Percentiles rank a stretch among this genome's conserved stretches.
phyloP scores from a whole-genome alignment of 2,797 vertebrate genomes.

The Gallinago stenura region DNA sequence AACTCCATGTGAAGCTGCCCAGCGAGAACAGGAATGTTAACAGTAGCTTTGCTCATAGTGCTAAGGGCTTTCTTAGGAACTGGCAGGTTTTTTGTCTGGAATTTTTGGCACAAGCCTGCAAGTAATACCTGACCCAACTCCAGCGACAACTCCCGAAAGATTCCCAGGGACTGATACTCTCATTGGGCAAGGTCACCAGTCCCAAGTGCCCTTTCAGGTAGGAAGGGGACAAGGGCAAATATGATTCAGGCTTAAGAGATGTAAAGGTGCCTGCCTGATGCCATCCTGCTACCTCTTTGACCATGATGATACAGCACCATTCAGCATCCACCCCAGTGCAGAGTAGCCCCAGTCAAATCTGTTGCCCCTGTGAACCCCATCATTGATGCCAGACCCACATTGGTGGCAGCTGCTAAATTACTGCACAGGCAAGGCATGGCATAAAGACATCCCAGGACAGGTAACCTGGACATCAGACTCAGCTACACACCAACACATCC shows the following conservation, averaged over 20 bases:
- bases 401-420: neutral
- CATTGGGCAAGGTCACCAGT: neutral
- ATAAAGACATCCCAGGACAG: neutral
- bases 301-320: accelerated
- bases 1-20: neutral
- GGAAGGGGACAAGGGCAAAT: neutral
- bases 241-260: neutral
- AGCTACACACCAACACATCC: neutral
- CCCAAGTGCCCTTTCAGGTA: neutral
- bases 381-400: accelerated
- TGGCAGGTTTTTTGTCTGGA: neutral
- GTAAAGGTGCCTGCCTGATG: neutral
- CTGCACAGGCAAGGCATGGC: neutral
- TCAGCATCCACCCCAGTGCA: neutral
- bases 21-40: neutral
- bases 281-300: neutral
- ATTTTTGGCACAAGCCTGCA: neutral
- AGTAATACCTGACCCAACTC: neutral
- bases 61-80: neutral
- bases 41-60: neutral
- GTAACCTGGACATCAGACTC: neutral
- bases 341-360: neutral
- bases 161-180: neutral
- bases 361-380: neutral
- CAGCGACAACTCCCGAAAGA: neutral